phyloP scores from a whole-genome alignment of 2,797 vertebrate genomes.

The Sebastes kiyomatsui region DNA sequence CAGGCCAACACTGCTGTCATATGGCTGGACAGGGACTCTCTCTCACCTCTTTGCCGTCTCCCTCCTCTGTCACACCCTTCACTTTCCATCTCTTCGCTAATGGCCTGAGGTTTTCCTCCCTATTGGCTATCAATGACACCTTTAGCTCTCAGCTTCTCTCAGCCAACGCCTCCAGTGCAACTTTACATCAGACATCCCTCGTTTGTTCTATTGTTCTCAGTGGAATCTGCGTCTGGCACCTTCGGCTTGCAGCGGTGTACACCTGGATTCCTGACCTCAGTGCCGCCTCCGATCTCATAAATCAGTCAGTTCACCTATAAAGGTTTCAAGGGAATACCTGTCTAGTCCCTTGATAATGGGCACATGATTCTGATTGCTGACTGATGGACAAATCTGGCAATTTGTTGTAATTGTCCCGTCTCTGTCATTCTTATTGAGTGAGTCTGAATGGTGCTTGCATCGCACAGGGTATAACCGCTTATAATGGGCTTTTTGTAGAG shows the following conservation, averaged over 20 bases:
- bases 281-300: conserved; percentile 49
- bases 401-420: not conserved
- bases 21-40: conserved; percentile 48
- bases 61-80: conserved; percentile 48
- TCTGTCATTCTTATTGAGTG: not conserved
- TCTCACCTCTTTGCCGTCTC: conserved; percentile 33
- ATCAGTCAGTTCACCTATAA: conserved; percentile 65
- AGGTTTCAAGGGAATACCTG: conserved; percentile 50
- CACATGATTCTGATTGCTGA: conserved; percentile 27
- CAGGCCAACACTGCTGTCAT: conserved; percentile 47
- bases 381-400: conserved; percentile 33
- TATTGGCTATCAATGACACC: conserved; percentile 34
- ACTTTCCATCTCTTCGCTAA: conserved; percentile 37
- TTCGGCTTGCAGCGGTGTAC: conserved; percentile 12
- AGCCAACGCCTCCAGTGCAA: conserved; percentile 28
- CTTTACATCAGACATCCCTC: conserved; percentile 24
- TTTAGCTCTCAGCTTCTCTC: conserved; percentile 16
- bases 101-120: conserved; percentile 35
- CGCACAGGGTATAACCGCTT: not conserved
- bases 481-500: not conserved
- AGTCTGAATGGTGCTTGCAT: not conserved
- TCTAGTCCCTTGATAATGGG: conserved; percentile 11
- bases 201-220: conserved; percentile 26
- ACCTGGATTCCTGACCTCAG: conserved; percentile 60
- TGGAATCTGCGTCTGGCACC: conserved; percentile 24